Percentiles rank a stretch among this genome's conserved stretches.
These are phyloP conservation scores for Drosophila setifemur DNA, from an alignment of 1,140 invertebrate genomes.

Conservation along the genomic window DNA sequence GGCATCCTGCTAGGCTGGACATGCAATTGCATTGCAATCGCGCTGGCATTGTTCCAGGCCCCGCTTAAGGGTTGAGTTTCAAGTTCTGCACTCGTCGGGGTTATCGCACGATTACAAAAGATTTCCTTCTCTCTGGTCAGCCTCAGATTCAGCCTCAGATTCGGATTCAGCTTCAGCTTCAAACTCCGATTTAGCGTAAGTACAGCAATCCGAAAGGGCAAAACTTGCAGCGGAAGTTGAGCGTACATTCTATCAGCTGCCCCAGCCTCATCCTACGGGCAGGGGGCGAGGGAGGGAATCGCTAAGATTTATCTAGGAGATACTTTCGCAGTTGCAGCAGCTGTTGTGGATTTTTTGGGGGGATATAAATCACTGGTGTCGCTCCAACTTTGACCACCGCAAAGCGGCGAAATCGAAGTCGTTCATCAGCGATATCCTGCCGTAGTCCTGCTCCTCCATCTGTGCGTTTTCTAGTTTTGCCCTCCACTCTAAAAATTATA, in stretches of 20 bases:
- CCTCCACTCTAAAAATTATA: background rate
- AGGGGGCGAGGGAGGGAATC: background rate
- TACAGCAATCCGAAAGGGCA: conserved; percentile 34
- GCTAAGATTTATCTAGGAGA: conserved; percentile 68
- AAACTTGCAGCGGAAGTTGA: conserved; percentile 69
- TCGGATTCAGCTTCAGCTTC: background rate
- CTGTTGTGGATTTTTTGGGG: conserved; percentile 17
- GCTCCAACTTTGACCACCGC: conserved; percentile 4
- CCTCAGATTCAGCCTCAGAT: conserved; percentile 7
- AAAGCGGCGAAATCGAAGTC: conserved; percentile 51
- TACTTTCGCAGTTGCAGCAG: conserved; percentile 45
- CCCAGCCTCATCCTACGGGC: background rate
- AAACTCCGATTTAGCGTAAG: background rate
- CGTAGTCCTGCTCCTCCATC: conserved; percentile 13
- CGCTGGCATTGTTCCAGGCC: conserved; percentile 59
- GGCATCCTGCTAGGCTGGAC: conserved; percentile 76
- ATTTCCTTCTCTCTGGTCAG: conserved; percentile 71
- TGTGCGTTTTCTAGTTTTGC: background rate
- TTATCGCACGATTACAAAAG: conserved; percentile 78
- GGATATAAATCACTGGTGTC: conserved; percentile 46
- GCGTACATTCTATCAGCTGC: conserved; percentile 45
- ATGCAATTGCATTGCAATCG: conserved; percentile 73
- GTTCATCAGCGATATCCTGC: conserved; percentile 65
- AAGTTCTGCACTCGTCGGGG: conserved; percentile 66
- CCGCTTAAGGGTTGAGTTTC: conserved; percentile 71